Evolutionary conservation across 2,113 vertebrate species (phyloP).

Genomic region (Urocynchramus pylzowi): DNA sequence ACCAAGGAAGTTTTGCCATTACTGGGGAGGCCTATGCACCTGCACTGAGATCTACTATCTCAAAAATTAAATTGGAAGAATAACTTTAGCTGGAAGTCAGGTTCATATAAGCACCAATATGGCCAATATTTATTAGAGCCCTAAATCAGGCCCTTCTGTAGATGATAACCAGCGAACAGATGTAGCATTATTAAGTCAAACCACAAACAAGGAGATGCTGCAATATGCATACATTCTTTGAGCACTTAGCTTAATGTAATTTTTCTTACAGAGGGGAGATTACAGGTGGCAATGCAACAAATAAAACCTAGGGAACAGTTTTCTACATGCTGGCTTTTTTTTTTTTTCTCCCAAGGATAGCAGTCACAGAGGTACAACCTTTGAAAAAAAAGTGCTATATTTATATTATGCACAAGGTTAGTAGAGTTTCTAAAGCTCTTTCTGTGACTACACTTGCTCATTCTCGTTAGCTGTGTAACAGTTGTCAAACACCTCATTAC

Average conservation of each 20-base stretch:
- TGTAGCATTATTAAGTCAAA: neutral
- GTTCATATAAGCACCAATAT: neutral
- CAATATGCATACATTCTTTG: neutral
- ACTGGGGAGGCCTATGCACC: neutral
- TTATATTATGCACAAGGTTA: neutral
- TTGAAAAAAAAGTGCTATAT: neutral
- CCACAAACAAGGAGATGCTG: neutral
- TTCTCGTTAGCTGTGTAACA: neutral
- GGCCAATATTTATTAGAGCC: neutral
- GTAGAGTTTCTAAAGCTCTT: neutral
- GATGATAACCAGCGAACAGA: neutral
- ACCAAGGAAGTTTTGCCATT: neutral
- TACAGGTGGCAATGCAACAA: neutral
- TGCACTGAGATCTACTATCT: neutral
- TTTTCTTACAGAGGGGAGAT: neutral
- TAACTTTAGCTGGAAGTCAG: neutral
- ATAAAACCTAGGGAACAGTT: neutral
- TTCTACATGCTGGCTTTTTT: neutral
- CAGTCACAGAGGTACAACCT: neutral
- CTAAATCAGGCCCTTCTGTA: neutral
- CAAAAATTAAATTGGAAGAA: neutral
- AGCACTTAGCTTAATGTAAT: neutral
- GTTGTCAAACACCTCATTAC: neutral
- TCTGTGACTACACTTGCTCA: neutral
- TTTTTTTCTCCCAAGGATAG: neutral